Percentiles rank a stretch among this genome's conserved stretches.
phyloP scores from a whole-genome alignment of 2,797 vertebrate species.

The Lagocephalus sceleratus region DNA sequence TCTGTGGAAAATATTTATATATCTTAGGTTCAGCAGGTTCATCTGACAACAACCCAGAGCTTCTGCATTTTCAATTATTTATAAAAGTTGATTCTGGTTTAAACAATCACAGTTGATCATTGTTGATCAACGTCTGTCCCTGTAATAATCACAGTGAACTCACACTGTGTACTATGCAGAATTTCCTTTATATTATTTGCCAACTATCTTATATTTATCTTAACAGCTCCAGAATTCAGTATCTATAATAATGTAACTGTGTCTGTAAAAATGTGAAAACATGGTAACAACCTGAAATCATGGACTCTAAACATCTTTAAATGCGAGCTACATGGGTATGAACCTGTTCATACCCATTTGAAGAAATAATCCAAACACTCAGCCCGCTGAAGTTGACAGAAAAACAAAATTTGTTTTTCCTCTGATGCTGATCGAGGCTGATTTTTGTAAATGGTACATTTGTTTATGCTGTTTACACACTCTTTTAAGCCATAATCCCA shows the following conservation, averaged over 20 bases:
- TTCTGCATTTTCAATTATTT: no score
- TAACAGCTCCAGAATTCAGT: constrained; percentile 27
- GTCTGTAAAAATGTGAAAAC: no score
- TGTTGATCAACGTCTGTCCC: constrained; percentile 43
- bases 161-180: constrained; percentile 16
- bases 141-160: constrained; percentile 38
- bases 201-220: constrained; percentile 57
- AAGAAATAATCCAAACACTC: constrained; percentile 17
- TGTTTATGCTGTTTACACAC: constrained; percentile 11
- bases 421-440: constrained; percentile 4
- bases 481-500: constrained; percentile 37
- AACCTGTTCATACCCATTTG: constrained; percentile 10
- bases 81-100: constrained; percentile 27
- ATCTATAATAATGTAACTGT: constrained; percentile 30
- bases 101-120: constrained; percentile 57
- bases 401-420: constrained; percentile 3
- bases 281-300: no score
- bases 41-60: no score
- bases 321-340: neutral
- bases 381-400: constrained; percentile 24
- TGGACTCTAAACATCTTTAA: neutral
- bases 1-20: no score
- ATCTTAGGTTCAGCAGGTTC: no score
- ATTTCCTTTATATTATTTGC: constrained; percentile 50
- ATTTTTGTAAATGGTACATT: constrained; percentile 14